Evolutionary conservation across 2,888 invertebrate species (phyloP), one percentile per base, ranked within the genome.

Genomic region (Phaedon cochleariae): DNA sequence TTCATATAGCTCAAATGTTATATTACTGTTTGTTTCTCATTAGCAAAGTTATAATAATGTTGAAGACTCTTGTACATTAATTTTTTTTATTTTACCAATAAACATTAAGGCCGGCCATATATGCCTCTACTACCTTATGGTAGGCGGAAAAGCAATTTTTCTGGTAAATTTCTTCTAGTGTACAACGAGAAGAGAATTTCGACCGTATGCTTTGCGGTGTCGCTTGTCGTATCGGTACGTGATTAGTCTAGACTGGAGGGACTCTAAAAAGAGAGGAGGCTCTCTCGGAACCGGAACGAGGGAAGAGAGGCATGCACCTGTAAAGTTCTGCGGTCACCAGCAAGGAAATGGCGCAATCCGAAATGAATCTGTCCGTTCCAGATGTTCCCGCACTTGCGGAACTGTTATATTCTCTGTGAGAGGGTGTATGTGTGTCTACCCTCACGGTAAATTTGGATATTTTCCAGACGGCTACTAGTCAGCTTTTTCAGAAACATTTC

Each of bases 341-440:
- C 81, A 82, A 79, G 81, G 79, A 80, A 81, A 80, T 77, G 77
- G 78, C 77, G 80, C 80, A 79, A 79, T 80, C 76, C 79, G 79
- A 81, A 82, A 81, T 81, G 82, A 80, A 83, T 81, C 82, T 84
- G 83, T 83, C 83, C 82, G 82, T 80, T 82, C 81, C 83, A 84
- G 84, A 81, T 82, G 83, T 83, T 83, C 76, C 81, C 82, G 77
- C 81, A 81, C 81, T 69, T 65, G 70, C 70, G 70, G 67, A 70
- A 70, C 70, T 68, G 70, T 66, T 70, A 65, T 68, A 68, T 64
- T 68, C 59, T 64, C n/a, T n/a, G n/a, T n/a, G n/a, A n/a, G n/a
- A n/a, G n/a, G n/a, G 41, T 59, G 59, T 62, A 66, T 62, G 55
- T 59, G 62, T 17, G 31, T 21, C 17, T 41, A n/a, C 41, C n/a